Evolutionary conservation across 2,888 invertebrate genomes (phyloP), one percentile per base, ranked within the genome.

Genomic region (Loripinus fragilis): DNA sequence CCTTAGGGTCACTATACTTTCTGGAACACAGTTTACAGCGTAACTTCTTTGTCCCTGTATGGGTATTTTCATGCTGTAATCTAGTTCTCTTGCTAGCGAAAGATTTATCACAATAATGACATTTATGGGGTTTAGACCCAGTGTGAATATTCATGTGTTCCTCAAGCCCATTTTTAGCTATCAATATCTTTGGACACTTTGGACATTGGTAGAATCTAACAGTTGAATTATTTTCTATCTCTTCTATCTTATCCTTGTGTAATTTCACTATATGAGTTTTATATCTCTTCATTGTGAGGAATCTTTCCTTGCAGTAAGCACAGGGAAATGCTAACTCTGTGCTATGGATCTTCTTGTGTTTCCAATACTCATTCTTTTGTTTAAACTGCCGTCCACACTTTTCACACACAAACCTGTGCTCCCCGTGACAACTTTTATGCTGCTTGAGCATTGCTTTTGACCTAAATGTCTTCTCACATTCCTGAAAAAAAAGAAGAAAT

Each of bases 391-490:
- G 60, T 0, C 83, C 83, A 67, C 83, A 83, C 30, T 73, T 70
- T 35, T 80, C 80, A 30, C 83, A 83, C 28, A 83, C 71, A 50
- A 38, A 83, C n/a, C 72, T 33, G 17, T 68, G 48, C 60, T 50
- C 41, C 38, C 25, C 38, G 45, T 83, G 83, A 28, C 30, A 30
- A 72, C 77, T 50, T 25, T 69, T 70, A 69, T 83, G 83, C 41
- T 83, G 83, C n/a, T 50, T 60, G 5, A 83, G 55, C 45, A 48
- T 73, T 7, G 35, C 52, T 33, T 1, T 5, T 50, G 73, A 68
- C 12, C 83, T 50, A 66, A 83, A 83, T 38, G 67, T 35, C 41
- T 83, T 83, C 2, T n/a, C 64, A 75, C 83, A 83, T 10, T 75
- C 83, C 83, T 83, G 52, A 1, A 78, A 75, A 2, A 41, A 52